These are phyloP conservation scores for Vanessa cardui DNA, from an alignment of 2,888 invertebrate species.

Conservation along the genomic window DNA sequence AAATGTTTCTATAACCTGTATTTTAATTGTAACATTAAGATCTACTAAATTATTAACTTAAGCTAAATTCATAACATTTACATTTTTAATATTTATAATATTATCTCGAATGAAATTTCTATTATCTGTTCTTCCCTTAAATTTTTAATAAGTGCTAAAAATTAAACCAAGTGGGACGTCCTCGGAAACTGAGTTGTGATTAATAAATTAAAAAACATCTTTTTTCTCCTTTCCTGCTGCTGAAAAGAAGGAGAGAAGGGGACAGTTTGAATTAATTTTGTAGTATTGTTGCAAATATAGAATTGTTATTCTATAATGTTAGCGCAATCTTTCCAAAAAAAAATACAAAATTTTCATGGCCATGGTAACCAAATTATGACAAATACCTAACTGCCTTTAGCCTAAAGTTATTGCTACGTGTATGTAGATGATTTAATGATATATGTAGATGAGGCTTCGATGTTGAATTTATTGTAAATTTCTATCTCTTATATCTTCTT, in stretches of 20 bases:
- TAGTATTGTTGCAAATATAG: conserved; percentile 66
- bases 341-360: conserved; percentile 62
- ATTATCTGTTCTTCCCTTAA: not conserved
- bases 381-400: conserved; percentile 69
- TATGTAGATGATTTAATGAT: conserved; percentile 61
- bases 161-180: conserved; percentile 44
- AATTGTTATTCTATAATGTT: conserved; percentile 64
- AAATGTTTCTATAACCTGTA: conserved; percentile 18
- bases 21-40: conserved; percentile 3
- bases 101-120: too few species aligned
- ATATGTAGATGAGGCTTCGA: conserved; percentile 69
- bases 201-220: conserved; percentile 54
- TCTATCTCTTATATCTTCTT: conserved; percentile 59
- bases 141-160: not conserved
- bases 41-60: not conserved
- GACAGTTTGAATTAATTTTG: conserved; percentile 71
- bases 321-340: conserved; percentile 67
- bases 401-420: conserved; percentile 53
- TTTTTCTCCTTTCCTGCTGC: conserved; percentile 79
- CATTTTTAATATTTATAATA: too few species aligned
- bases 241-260: conserved; percentile 76
- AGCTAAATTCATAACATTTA: not conserved
- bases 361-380: conserved; percentile 68
- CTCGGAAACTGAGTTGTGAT: conserved; percentile 46
- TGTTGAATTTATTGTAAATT: conserved; percentile 71